phyloP scores from a whole-genome alignment of 2,888 invertebrate species.

The Helobdella robusta region DNA sequence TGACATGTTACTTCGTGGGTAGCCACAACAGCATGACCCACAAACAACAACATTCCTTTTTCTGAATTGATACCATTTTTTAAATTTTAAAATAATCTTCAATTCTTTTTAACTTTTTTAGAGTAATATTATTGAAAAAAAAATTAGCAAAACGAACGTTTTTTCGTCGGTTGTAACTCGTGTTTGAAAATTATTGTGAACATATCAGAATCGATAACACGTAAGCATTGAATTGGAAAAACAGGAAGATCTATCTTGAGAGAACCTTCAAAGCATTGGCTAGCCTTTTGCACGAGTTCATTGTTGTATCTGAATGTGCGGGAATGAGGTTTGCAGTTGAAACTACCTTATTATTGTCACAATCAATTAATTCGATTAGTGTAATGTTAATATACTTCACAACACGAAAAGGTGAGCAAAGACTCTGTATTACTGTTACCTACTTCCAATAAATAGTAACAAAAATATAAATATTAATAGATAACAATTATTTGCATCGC shows the following conservation, averaged over 20 bases:
- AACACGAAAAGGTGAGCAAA: too few species aligned
- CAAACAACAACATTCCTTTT: slow-evolving; percentile 43
- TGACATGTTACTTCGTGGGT: slow-evolving; percentile 43
- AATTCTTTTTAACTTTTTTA: neutral
- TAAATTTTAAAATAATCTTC: neutral
- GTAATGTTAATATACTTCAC: too few species aligned
- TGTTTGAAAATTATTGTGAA: slow-evolving; percentile 45
- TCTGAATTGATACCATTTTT: neutral
- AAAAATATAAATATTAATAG: too few species aligned
- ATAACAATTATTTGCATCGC: too few species aligned
- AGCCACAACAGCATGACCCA: slow-evolving; percentile 45
- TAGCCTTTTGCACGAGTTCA: slow-evolving; percentile 21
- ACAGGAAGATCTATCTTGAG: slow-evolving; percentile 19
- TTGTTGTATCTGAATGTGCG: slow-evolving; percentile 18
- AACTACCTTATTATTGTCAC: too few species aligned
- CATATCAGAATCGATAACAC: slow-evolving; percentile 43
- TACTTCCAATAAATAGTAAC: too few species aligned
- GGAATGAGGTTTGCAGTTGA: neutral
- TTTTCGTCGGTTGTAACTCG: slow-evolving; percentile 39
- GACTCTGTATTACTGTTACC: too few species aligned
- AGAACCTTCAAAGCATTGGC: slow-evolving; percentile 16
- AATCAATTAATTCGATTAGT: too few species aligned
- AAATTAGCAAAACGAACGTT: slow-evolving; percentile 8
- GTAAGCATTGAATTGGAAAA: slow-evolving; percentile 49
- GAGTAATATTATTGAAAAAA: too few species aligned